Evolutionary conservation across 2,113 vertebrate genomes (phyloP), one percentile per base, ranked within the genome.

Genomic region (Tympanuchus pallidicinctus): DNA sequence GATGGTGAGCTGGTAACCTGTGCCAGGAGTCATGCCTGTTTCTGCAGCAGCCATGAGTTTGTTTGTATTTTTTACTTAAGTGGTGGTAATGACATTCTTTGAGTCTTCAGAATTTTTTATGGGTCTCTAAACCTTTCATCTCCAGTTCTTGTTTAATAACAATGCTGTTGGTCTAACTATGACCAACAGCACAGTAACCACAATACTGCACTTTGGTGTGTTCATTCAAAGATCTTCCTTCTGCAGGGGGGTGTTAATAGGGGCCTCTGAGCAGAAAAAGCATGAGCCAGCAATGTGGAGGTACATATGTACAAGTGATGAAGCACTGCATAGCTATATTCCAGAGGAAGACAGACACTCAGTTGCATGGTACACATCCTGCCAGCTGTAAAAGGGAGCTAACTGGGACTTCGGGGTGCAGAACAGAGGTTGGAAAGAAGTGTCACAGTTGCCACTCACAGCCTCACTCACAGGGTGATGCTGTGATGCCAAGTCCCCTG

Each of bases 1-100:
- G 92, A 84, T 40, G 36, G 54, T 82, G 47, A 84, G 89, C 65
- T 57, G 63, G 89, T 82, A 93, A 88, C 92, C 70, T 92, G 63
- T 73, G 57, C 63, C n/a, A 21, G 4, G 2, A 76, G 22, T 59
- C 65, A 40, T 61, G 48, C 45, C 72, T 73, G 16, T 36, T 88
- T 66, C 42, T 82, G 63, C 82, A 19, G 47, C 76, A 93, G 56
- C 60, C 28, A 11, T 15, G 32, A 27, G 11, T 43, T 78, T 45
- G 56, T 52, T 83, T 90, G 3, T 27, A 36, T 69, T 88, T 85
- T 42, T 50, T 52, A 5, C 57, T 71, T 21, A 21, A 52, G 28
- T 59, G 65, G n/a, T 0, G 1, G 21, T 40, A 66, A 61, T 36
- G 57, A 79, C 76, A 45, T 86, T 65, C 74, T 69, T 42, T 47